Conservation (phyloP, 2,113 vertebrate species). For the Dendrocopos noguchii region DNA sequence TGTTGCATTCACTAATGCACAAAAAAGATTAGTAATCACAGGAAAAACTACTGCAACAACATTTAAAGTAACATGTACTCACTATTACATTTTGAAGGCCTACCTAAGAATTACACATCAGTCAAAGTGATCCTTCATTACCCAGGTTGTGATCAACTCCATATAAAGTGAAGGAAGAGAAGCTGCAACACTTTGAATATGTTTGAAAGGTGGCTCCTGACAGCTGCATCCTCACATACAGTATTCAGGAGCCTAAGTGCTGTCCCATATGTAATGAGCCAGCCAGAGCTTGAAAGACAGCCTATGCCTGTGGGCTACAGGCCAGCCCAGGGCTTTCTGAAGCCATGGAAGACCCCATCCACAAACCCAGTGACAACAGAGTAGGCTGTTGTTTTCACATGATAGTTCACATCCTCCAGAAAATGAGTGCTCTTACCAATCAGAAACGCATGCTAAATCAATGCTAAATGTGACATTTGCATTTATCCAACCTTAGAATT, state of each 20-base stretch:
- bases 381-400: background rate
- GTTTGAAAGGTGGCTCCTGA: background rate
- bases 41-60: background rate
- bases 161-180: background rate
- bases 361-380: background rate
- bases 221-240: background rate
- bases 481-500: background rate
- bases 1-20: constrained; percentile 88
- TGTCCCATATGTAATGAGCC: background rate
- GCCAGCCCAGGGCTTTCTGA: background rate
- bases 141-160: fast-evolving
- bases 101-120: background rate
- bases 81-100: background rate
- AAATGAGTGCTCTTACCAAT: background rate
- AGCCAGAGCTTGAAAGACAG: background rate
- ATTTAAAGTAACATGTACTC: background rate
- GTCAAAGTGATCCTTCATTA: background rate
- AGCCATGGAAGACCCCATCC: background rate
- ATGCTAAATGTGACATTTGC: background rate
- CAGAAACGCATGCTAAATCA: background rate
- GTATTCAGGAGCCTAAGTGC: background rate
- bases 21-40: background rate
- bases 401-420: background rate
- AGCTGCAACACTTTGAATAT: background rate
- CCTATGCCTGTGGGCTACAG: background rate